Conservation (phyloP, 2,888 invertebrate species). For the Gisinianus flammeolus region DNA sequence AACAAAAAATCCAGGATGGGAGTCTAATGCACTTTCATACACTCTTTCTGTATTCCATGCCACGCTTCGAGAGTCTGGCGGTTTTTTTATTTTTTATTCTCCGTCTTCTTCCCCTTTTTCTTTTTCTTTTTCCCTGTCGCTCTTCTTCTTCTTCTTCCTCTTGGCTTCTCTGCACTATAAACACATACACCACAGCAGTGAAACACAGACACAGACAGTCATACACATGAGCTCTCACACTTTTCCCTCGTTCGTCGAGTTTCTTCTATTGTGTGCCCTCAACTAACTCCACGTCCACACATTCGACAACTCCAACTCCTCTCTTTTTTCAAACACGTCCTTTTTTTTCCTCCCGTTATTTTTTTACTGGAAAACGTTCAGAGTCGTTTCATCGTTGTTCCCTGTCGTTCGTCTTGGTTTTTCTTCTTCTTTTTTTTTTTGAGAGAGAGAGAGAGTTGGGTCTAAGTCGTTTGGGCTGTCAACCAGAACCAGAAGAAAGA, state of each 20-base stretch:
- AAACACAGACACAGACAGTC: neutral
- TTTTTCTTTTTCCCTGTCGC: neutral
- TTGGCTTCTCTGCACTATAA: neutral
- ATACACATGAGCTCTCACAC: neutral
- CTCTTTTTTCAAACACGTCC: no score
- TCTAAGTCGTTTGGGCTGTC: neutral
- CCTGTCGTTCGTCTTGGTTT: neutral
- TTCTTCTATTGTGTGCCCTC: no score
- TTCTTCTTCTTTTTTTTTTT: neutral
- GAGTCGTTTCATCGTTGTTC: no score
- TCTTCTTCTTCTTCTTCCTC: no score
- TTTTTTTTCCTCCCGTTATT: no score
- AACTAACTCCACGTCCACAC: no score
- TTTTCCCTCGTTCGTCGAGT: neutral
- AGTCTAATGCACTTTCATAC: slow-evolving; percentile 31
- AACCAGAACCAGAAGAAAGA: neutral
- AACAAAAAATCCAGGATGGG: neutral
- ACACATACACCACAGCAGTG: neutral
- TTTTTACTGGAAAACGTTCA: no score
- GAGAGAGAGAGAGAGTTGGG: no score
- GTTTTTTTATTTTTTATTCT: no score
- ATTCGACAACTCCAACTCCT: no score
- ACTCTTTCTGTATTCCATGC: slow-evolving; percentile 21
- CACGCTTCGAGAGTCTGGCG: slow-evolving; percentile 12
- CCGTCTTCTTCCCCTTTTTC: neutral